A percentile compares a stretch with the other conserved stretches of the same genome.
Conservation (phyloP, 2,113 vertebrate genomes). For the Miniopterus natalensis region DNA sequence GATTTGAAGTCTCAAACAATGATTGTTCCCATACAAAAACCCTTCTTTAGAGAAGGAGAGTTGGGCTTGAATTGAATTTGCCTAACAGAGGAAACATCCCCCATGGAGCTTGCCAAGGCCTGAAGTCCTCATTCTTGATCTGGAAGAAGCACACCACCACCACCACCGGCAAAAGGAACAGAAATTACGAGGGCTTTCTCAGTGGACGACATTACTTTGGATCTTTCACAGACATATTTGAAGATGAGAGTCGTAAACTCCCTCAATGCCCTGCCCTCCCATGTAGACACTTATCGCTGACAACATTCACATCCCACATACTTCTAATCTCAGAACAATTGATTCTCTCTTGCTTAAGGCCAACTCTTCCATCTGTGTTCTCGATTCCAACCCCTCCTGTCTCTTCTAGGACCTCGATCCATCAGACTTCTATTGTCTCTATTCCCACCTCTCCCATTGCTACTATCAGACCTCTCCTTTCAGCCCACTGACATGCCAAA, state of each 20-base stretch:
- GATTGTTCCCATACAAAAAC: background rate
- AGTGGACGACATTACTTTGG: no score
- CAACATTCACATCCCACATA: background rate
- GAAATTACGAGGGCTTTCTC: background rate
- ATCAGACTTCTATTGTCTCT: background rate
- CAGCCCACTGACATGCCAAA: background rate
- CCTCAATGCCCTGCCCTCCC: background rate
- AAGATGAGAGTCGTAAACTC: background rate
- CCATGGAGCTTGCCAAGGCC: background rate
- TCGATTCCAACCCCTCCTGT: background rate
- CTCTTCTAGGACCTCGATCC: background rate
- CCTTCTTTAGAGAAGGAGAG: background rate
- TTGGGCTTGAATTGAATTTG: background rate
- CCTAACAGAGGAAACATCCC: background rate
- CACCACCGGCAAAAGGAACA: no score
- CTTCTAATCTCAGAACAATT: constrained; percentile 23
- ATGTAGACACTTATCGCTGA: background rate
- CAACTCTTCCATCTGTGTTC: background rate
- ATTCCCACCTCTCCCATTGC: background rate
- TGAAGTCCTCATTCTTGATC: background rate
- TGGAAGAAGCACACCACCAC: background rate
- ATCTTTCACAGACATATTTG: background rate
- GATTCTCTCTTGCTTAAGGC: background rate
- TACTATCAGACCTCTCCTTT: background rate
- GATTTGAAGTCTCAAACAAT: background rate